A percentile compares a stretch with the other conserved stretches of the same genome.
Conservation (phyloP, 2,888 invertebrate species). For the Euproctis similis region DNA sequence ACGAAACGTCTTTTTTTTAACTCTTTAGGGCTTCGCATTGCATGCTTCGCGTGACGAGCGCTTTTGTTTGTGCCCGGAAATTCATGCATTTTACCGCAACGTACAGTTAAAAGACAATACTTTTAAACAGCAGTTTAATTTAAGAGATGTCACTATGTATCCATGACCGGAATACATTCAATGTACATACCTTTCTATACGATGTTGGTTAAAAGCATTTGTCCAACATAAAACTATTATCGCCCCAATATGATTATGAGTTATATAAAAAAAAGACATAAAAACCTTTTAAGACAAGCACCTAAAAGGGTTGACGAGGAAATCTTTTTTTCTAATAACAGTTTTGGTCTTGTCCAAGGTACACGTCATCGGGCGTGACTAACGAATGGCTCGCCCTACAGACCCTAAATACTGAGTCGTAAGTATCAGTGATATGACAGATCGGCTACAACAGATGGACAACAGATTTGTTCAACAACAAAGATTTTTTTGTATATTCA, state of each 20-base stretch:
- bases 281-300: constrained; percentile 61
- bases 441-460: no score
- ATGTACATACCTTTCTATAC: constrained; percentile 15
- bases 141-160: constrained; percentile 29
- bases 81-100: constrained; percentile 62
- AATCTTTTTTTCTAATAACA: constrained; percentile 71
- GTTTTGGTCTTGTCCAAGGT: constrained; percentile 77
- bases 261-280: constrained; percentile 23
- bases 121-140: constrained; percentile 51
- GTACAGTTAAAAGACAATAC: constrained; percentile 56
- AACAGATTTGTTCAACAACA: no score
- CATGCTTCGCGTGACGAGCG: constrained; percentile 61
- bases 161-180: constrained; percentile 12
- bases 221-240: constrained; percentile 20
- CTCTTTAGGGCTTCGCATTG: constrained; percentile 61
- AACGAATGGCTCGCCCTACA: constrained; percentile 77
- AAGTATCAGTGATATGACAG: constrained; percentile 70
- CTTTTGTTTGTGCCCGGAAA: constrained; percentile 62
- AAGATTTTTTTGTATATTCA: no score
- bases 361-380: constrained; percentile 75
- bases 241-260: constrained; percentile 21
- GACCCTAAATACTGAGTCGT: constrained; percentile 75
- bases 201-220: constrained; percentile 20
- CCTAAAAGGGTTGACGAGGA: constrained; percentile 49
- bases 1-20: constrained; percentile 65